These are phyloP conservation scores for Semicossyphus pulcher DNA, from an alignment of 2,113 vertebrate genomes.

Conservation along the genomic window DNA sequence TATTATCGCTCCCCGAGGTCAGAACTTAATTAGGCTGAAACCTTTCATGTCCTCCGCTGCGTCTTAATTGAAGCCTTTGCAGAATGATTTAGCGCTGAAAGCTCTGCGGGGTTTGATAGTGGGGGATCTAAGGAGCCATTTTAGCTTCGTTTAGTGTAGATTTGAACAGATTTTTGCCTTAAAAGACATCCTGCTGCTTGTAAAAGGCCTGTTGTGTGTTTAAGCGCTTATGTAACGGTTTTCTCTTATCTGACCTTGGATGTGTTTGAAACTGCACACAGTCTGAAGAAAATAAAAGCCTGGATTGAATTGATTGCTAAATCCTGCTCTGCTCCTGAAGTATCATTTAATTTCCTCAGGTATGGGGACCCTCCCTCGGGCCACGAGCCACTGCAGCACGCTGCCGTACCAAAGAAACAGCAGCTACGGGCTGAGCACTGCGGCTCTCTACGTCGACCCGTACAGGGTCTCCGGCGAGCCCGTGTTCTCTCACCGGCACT, in stretches of 20 bases:
- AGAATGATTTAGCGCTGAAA: slow-evolving; percentile 47
- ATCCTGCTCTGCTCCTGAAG: background rate
- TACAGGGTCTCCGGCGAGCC: slow-evolving; percentile 87
- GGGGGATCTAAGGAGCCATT: slow-evolving; percentile 43
- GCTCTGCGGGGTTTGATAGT: slow-evolving; percentile 31
- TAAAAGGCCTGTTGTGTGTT: background rate
- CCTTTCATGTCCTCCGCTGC: slow-evolving; percentile 54
- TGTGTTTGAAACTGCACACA: background rate
- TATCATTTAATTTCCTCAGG: slow-evolving; percentile 49
- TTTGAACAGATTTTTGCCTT: slow-evolving; percentile 24
- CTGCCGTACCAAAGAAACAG: slow-evolving; percentile 94
- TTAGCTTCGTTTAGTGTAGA: slow-evolving; percentile 31
- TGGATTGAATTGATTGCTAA: background rate
- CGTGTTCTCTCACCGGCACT: slow-evolving; percentile 78
- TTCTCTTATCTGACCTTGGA: slow-evolving; percentile 3
- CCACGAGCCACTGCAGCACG: slow-evolving; percentile 93
- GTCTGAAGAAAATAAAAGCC: background rate
- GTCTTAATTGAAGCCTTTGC: slow-evolving; percentile 51
- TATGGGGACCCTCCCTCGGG: slow-evolving; percentile 87
- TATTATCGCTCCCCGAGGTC: slow-evolving; percentile 45
- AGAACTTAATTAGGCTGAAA: slow-evolving; percentile 64
- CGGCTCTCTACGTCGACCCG: slow-evolving; percentile 89
- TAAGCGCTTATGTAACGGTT: background rate
- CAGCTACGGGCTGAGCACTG: slow-evolving; percentile 87
- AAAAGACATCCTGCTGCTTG: slow-evolving; percentile 7